Base-by-base conservation (phyloP, 2,888 invertebrate species). In the Thyatira batis region DNA sequence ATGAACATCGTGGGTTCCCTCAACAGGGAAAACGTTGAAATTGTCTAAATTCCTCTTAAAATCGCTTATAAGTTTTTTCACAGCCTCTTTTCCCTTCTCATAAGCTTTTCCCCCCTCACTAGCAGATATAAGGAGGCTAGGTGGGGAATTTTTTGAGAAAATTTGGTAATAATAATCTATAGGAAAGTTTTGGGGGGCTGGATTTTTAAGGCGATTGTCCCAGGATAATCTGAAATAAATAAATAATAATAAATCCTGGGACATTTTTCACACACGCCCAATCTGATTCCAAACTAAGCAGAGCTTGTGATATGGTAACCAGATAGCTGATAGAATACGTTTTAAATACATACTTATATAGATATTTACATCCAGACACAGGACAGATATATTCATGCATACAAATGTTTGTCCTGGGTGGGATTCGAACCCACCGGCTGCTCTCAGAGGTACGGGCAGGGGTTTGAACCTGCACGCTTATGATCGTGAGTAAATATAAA, bases 1-100 rank as follows among this genome's bases (percentile, higher is more conserved):
- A 72, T 95, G 95, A 0, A 94, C 92, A 65, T 95, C 94, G 60
- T 95, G 95, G 39, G 87, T 84, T 0, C 95, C 95, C 0, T 87
- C 78, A 0, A 94, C 91, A 1, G 52, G 57, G 0, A 78, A 46
- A 1, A 79, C 28, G 1, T 57, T 58, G 11, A 73, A 78, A 55
- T 71, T 56, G 1, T 63, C 52, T 0, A 55, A 46, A 4, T 56
- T 60, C 8, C 52, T 60, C 23, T 63, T 53, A 43, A 86, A 45
- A 13, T 58, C 53, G 0, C 57, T 28, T 0, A 87, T 49, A 1
- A 88, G 58, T 6, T 68, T 52, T 0, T 65, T 49, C 0, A 70
- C 71, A 0, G 57, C 65, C 0, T 56, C 48, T 17, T 61, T 74
- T 0, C 75, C 72, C 11, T 69, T 53, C 0, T 11, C 2, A n/a